Evolutionary conservation across 2,888 invertebrate genomes (phyloP), one percentile per base, ranked within the genome.

Genomic region (Criorhina ranunculi): DNA sequence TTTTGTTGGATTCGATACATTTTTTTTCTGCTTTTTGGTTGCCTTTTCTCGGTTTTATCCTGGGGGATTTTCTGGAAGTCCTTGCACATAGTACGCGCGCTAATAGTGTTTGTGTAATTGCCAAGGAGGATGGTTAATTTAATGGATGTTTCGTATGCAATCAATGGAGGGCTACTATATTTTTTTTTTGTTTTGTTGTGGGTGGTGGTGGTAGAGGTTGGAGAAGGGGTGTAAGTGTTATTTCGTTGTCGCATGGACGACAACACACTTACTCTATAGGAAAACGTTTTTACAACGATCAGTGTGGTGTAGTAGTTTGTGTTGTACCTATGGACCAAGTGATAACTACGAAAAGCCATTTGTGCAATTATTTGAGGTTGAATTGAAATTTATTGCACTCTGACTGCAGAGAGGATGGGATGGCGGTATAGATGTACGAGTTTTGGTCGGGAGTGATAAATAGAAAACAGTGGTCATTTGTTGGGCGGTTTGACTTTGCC

Each of bases 291-390:
- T 76, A 69, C 76, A 75, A 46, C 62, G 33, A 19, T 35, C 12
- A 53, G 42, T 57, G 44, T 49, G 55, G n/a, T n/a, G 67, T 19
- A 11, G 70, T 59, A 70, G 70, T 70, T 72, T 59, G 59, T 42
- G 51, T n/a, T 81, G 17, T 69, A 76, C 75, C 55, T 69, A 60
- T 67, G 66, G 53, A 82, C 82, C 64, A 77, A 78, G 82, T 82
- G 82, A 82, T 82, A 82, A 82, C 82, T 78, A 78, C 72, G 78
- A 82, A 82, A 82, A 82, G 82, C 82, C 82, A 82, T 82, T 82
- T 82, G 82, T 78, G 82, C 59, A 82, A 82, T 82, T 82, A 82
- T 82, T 82, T 82, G 77, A 82, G 82, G 82, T 82, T 82, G 78
- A 67, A 82, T 72, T 82, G 82, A 78, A 82, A 82, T 82, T 82